Base-by-base conservation (phyloP, 2,797 vertebrate species). In the Micropoecilia bifurca region DNA sequence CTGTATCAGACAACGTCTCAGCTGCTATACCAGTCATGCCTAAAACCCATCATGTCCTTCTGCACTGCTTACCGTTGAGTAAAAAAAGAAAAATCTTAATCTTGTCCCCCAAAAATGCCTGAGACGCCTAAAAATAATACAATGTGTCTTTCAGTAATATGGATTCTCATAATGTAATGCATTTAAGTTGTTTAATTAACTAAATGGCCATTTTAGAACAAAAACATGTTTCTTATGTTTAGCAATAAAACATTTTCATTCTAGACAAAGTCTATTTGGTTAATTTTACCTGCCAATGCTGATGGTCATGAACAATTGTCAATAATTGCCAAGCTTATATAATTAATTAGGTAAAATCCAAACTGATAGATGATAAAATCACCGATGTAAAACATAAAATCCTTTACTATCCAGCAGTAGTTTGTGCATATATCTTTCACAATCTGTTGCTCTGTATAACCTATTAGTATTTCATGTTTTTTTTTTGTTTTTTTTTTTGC, bases 381-480 rank as follows among this genome's bases (percentile, higher is more conserved):
- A 12, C 30, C 80, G 75, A 78, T 79, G 82, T 75, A 83, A 82
- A 85, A 86, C 86, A 87, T 79, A 10, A 78, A 83, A 86, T 86
- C 36, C 76, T 18, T 9, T 45, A 7, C 33, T 71, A 59, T 74
- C 68, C 76, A 74, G 46, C 36, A 41, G 36, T 25, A 22, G 20
- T 57, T 63, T 76, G 55, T 41, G 16, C 22, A 45, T 63, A 77
- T n/a, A 48, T 9, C 71, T 63, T 73, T 45, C 10, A 73, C 76
- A 71, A 61, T 71, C 61, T 55, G 45, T 79, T 84, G 43, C 36
- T 83, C 50, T 45, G 28, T 81, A 33, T 78, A 55, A 82, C 79
- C 28, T 0, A 89, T 83, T 85, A 75, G 66, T 77, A 80, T 79
- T 82, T 80, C 47, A 46, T 73, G 30, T 85, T 84, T 43, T 82